Base-by-base conservation (phyloP, 2,797 vertebrate genomes). In the Limosa lapponica region DNA sequence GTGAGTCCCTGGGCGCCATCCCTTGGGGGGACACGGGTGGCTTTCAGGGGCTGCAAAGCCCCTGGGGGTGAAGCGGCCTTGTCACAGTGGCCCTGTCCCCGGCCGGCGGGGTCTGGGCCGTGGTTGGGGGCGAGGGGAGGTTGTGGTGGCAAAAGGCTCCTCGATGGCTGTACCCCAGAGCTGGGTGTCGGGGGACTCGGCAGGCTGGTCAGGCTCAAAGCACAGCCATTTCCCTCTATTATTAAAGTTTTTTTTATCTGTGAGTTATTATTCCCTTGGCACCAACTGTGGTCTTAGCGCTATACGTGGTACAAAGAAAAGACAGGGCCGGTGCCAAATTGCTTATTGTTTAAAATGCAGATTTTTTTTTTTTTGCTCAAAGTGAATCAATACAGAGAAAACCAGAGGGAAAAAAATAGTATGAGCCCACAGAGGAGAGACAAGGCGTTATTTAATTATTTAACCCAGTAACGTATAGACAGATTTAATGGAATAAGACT, bases 111-210 rank as follows among this genome's bases (percentile, higher is more conserved):
- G 25, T 5, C 41, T 28, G 49, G 11, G 49, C 10, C 15, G 2
- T 0, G 16, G 44, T 6, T 0, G 14, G 64, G 19, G 16, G 1
- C 0, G 12, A 27, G 36, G 46, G n/a, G 5, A 5, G 69, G 2
- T 13, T 22, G 4, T 14, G 37, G 30, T 9, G n/a, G 34, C 1
- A 5, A 8, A 11, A 22, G 52, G 43, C 25, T 46, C 22, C 64
- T 34, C 2, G 0, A 4, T 43, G 12, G 3, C 54, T 12, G 12
- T 24, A 5, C 13, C 58, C 51, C n/a, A 2, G 32, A 20, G 23
- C 46, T n/a, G 66, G 37, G 32, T 19, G 66, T 13, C 8, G 0
- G 13, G 57, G 59, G 43, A 5, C 9, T 7, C 4, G 1, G 43
- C 37, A 11, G 41, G 41, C 65, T 28, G 58, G 30, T 46, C 3